Conservation (phyloP, 2,797 vertebrate genomes). For the Agapornis canus region DNA sequence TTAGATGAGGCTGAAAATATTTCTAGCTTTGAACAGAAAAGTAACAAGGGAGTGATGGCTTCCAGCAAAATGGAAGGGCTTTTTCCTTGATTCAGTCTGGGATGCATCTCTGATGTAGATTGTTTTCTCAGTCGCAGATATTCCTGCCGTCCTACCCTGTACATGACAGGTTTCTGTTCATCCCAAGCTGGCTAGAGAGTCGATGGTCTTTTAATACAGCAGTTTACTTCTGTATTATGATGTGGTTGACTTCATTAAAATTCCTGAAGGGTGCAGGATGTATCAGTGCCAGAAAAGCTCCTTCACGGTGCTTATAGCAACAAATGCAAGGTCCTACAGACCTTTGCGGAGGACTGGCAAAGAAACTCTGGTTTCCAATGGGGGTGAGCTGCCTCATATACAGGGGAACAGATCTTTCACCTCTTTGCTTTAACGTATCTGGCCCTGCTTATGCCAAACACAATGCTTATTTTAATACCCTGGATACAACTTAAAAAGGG, state of each 20-base stretch:
- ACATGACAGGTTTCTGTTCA: not conserved
- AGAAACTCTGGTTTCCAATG: not conserved
- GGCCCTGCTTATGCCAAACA: not conserved
- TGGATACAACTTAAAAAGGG: not conserved
- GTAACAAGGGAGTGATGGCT: not conserved
- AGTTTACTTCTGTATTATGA: not conserved
- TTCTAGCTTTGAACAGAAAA: not conserved
- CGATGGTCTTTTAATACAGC: not conserved
- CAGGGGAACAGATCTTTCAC: not conserved
- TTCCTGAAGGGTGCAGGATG: not conserved
- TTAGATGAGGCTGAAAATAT: not conserved
- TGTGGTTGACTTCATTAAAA: slow-evolving; percentile 32
- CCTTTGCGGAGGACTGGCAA: not conserved
- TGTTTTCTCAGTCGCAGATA: not conserved
- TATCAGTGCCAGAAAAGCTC: slow-evolving; percentile 18
- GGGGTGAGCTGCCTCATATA: not conserved
- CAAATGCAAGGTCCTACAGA: not conserved
- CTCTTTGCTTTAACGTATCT: not conserved
- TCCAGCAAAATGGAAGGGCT: not conserved
- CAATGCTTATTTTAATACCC: not conserved
- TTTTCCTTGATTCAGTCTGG: not conserved
- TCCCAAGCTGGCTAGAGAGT: not conserved
- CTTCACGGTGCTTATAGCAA: not conserved
- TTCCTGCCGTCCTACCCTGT: not conserved
- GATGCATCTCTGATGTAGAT: not conserved